Percentiles rank a stretch among this genome's conserved stretches.
phyloP scores from a whole-genome alignment of 2,888 invertebrate genomes.

The Dasysyrphus albostriatus region DNA sequence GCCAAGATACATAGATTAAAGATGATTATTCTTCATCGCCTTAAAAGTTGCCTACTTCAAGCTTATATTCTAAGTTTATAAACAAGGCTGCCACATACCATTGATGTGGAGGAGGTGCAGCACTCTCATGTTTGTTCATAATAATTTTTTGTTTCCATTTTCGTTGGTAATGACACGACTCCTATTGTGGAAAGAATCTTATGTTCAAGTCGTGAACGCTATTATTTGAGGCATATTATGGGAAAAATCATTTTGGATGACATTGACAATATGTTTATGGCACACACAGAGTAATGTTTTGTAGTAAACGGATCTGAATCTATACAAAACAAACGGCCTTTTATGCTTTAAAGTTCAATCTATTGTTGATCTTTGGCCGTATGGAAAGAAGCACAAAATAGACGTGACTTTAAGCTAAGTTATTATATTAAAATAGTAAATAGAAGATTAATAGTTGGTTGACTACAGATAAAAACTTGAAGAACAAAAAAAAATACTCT shows the following conservation, averaged over 20 bases:
- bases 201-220: conserved; percentile 48
- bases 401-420: conserved; percentile 52
- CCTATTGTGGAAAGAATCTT: conserved; percentile 62
- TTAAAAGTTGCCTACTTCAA: conserved; percentile 41
- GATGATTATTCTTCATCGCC: conserved; percentile 38
- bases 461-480: conserved; percentile 37
- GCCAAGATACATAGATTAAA: conserved; percentile 65
- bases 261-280: conserved; percentile 72
- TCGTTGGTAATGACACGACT: conserved; percentile 66
- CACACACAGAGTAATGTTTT: conserved; percentile 32
- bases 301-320: conserved; percentile 49
- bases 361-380: conserved; percentile 56
- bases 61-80: conserved; percentile 43
- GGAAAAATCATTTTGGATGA: conserved; percentile 71
- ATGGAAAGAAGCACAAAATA: conserved; percentile 32
- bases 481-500: conserved; percentile 9
- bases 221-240: conserved; percentile 51
- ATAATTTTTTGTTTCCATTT: not conserved
- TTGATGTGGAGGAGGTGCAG: conserved; percentile 70
- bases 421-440: conserved; percentile 50
- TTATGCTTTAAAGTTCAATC: conserved; percentile 65
- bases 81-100: conserved; percentile 48
- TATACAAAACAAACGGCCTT: conserved; percentile 32
- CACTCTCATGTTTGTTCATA: conserved; percentile 5
- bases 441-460: conserved; percentile 66